Evolutionary conservation across 2,888 invertebrate species (phyloP), one percentile per base, ranked within the genome.

Genomic region (Drosophila aldrichi): DNA sequence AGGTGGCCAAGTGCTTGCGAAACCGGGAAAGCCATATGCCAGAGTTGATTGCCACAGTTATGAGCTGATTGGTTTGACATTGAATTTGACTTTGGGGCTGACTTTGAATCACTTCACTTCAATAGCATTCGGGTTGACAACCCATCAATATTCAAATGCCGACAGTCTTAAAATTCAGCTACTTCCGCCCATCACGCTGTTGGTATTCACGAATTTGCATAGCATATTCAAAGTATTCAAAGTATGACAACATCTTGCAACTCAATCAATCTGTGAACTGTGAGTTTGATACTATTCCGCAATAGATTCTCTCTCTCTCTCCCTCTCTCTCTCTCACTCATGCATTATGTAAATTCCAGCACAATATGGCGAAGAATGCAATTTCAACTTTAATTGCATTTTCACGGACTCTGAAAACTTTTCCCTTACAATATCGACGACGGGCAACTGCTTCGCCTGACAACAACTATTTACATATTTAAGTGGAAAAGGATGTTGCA

Each of bases 301-400:
- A 57, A 57, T 20, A 69, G 75, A 78, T 66, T 70, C 41, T 52
- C 70, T 81, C 72, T 70, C 41, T 52, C 70, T 81, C 72, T 70
- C 41, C 49, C 70, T 81, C 72, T 70, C 41, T 52, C 70, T 81
- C 72, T 70, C 41, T 52, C 70, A 78, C 72, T 46, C 38, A 74
- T 84, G 70, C 62, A 81, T 84, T 67, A 79, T 85, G 73, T 52
- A 85, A 79, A 82, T 76, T 60, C 44, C 62, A 34, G 59, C 41
- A 43, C 41, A 43, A 67, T 40, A 74, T 55, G 51, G 57, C 57
- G 61, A 65, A 62, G 82, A 70, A 74, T 69, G 80, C 80, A 83
- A 77, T 75, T 88, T 74, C 65, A 85, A 88, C 86, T 82, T 79
- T 88, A 83, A 85, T 83, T 88, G 72, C 81, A 79, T 85, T 88